A percentile compares a stretch with the other conserved stretches of the same genome.
These are phyloP conservation scores for Lasioglossum zephyrum DNA, from an alignment of 2,888 invertebrate species.

Conservation along the genomic window DNA sequence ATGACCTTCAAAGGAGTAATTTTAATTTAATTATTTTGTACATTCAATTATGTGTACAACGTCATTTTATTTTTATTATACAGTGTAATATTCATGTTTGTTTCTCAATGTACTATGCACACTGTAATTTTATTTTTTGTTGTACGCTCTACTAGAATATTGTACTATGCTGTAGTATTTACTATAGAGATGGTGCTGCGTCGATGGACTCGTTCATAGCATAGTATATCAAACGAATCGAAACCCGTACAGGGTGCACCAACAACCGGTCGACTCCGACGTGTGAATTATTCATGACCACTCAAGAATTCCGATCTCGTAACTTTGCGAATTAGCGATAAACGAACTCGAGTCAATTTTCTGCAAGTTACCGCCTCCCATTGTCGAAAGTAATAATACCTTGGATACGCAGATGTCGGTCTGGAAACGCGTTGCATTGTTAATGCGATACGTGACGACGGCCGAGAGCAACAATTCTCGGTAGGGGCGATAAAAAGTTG, in stretches of 20 bases:
- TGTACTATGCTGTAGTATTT: not conserved
- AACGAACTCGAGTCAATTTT: constrained; percentile 36
- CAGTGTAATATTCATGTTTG: not conserved
- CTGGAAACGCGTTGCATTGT: not conserved
- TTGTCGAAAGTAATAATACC: not conserved
- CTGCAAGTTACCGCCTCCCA: not conserved
- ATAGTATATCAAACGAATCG: constrained; percentile 38
- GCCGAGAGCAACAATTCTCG: constrained; percentile 5
- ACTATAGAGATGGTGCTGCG: not conserved
- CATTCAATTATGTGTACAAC: too few relatives aligned
- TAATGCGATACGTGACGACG: not conserved
- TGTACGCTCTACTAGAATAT: not conserved
- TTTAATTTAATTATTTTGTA: too few relatives aligned
- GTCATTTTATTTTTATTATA: not conserved
- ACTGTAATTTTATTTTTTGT: not conserved
- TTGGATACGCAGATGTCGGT: not conserved
- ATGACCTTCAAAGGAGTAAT: too few relatives aligned
- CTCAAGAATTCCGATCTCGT: constrained; percentile 50
- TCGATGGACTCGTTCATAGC: not conserved
- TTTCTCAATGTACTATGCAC: not conserved
- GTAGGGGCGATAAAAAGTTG: not conserved
- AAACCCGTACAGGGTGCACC: constrained; percentile 21
- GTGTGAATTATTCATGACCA: constrained; percentile 64
- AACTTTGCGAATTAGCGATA: constrained; percentile 54
- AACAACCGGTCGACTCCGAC: constrained; percentile 28